A percentile compares a stretch with the other conserved stretches of the same genome.
Conservation (phyloP, 2,113 vertebrate species). For the Junco hyemalis region DNA sequence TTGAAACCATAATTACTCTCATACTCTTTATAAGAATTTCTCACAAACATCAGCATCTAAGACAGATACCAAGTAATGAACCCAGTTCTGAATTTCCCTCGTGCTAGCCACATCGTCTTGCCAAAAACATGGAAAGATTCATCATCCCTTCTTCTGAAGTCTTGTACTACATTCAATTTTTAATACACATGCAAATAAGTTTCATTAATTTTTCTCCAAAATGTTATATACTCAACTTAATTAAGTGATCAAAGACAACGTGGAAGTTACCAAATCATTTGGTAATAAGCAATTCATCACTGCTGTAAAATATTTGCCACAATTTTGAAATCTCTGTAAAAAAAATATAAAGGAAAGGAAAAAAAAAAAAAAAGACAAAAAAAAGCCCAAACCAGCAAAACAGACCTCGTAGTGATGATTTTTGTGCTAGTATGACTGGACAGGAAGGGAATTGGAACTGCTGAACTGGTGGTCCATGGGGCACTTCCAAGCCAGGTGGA, state of each 20-base stretch:
- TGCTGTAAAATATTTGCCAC: neutral
- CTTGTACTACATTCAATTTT: neutral
- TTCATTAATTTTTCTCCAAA: neutral
- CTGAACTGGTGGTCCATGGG: neutral
- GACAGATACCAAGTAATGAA: neutral
- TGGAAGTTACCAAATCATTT: neutral
- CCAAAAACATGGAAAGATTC: neutral
- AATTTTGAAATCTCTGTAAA: neutral
- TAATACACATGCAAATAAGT: neutral
- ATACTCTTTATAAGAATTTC: neutral
- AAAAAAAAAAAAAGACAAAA: neutral
- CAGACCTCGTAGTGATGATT: neutral
- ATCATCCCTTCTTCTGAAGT: neutral
- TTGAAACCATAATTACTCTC: neutral
- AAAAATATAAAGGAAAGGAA: neutral
- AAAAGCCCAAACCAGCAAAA: neutral
- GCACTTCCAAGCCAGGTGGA: neutral
- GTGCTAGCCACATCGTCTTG: neutral
- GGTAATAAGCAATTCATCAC: neutral
- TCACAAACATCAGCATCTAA: neutral
- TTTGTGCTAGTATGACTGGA: neutral
- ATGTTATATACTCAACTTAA: neutral
- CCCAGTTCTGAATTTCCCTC: neutral
- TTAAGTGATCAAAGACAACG: neutral
- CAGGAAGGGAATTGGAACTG: neutral